Base-by-base conservation (phyloP, 37 sponge, comb jelly and placozoan genomes). In the Eunapius fragilis region DNA sequence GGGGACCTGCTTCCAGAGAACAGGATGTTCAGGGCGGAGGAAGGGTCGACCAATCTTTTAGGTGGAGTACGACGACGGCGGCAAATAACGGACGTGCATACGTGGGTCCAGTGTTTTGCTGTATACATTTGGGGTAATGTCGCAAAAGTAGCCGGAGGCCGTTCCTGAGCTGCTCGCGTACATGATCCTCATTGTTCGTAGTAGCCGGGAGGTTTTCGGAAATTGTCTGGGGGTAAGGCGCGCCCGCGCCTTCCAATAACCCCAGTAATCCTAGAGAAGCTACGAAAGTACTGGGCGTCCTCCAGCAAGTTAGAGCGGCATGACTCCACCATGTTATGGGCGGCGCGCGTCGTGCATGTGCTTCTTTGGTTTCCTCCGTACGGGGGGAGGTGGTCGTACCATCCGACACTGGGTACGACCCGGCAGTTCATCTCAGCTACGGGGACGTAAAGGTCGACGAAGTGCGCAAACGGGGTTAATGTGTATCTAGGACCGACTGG, bases 111-210 rank as follows among this genome's bases (percentile, higher is more conserved):
- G 31, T 48, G 68, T 3, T 86, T 78, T 69, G 77, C 71, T 0
- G 45, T 78, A 17, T 86, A 71, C 36, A 69, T 45, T n/a, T 17
- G 79, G 74, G 19, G 72, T 36, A 38, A 37, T 86, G 69, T 78
- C 24, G 1, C 28, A 38, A 5, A 32, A 78, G 47, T 69, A 28
- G 49, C 79, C 86, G 41, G 78, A 58, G 72, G 31, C 45, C 6
- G 37, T 86, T 22, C 19, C 78, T 7, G 86, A 86, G 58, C 34
- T 86, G 79, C n/a, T 86, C 47, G 86, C 78, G 0, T 86, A 86
- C 35, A 70, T 48, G 36, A 23, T 78, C 2, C 37, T 71, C 27
- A 86, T 86, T 24, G 34, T 78, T 2, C 35, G 68, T 22, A 71
- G 71, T 14, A 67, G 47, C 33, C 75, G 49, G 76, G 67, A 74